Base-by-base conservation (phyloP, 2,113 vertebrate genomes). In the Lepus timidus region DNA sequence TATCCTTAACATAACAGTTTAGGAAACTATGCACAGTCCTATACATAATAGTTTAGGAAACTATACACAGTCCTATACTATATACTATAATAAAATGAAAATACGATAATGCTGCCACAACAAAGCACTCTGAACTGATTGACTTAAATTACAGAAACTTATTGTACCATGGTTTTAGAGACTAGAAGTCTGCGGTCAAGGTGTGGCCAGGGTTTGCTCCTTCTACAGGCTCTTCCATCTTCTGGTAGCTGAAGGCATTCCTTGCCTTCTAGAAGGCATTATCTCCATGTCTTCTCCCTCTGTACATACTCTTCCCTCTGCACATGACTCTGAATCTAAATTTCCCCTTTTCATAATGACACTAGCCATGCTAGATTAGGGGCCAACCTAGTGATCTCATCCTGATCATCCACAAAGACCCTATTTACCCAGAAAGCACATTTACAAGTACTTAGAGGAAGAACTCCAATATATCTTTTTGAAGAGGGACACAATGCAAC, bases 51-150 rank as follows among this genome's bases (percentile, higher is more conserved):
- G 44, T 44, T 44, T 44, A 44, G 44, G 44, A 76, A 90, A 12
- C 14, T 83, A 44, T 8, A 39, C 51, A 80, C 7, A 81, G 9
- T 1, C 8, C 27, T 44, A 44, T 44, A 44, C 44, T 44, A 44
- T 58, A 16, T 58, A 17, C 55, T 58, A 19, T 82, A 93, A 88
- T 65, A 76, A 83, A 89, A 68, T 55, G 20, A 52, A 73, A 92
- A 73, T 58, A 52, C 91, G 14, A 19, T 73, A 65, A 90, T 64
- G 22, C 23, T 80, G 17, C 8, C 22, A 25, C 27, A 78, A 33
- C 13, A 76, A 84, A 83, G 31, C 14, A 78, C 17, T 29, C 23
- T 22, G 67, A 64, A 81, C 5, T 9, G 11, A 23, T 44, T 78
- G 20, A n/a, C 27, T 29, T 73, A 36, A 81, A 55, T 25, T 51